phyloP scores from a whole-genome alignment of 2,113 vertebrate genomes.

The Noctilio leporinus region DNA sequence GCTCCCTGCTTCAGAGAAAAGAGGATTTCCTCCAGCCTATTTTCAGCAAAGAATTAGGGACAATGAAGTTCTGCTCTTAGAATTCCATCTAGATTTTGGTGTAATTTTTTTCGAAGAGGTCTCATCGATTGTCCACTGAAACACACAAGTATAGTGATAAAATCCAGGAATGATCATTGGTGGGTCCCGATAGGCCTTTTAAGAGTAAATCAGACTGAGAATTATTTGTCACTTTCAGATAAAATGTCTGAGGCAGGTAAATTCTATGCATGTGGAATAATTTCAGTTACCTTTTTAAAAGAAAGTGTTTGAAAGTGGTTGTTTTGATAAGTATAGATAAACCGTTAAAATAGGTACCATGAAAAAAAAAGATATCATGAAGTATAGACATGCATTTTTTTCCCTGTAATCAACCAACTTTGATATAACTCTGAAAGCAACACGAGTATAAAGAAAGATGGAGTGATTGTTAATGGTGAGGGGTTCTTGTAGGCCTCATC shows the following conservation, averaged over 20 bases:
- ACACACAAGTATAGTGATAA: background rate
- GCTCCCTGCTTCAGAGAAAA: slow-evolving; percentile 76
- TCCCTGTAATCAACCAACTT: background rate
- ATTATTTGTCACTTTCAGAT: background rate
- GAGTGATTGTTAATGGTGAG: accelerated
- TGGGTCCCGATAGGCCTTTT: background rate
- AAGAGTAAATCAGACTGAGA: too few relatives aligned
- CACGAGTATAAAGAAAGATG: accelerated
- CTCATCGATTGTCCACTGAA: slow-evolving; percentile 49
- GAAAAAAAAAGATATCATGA: accelerated
- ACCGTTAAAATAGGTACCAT: accelerated
- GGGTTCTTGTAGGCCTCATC: background rate
- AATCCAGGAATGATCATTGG: background rate
- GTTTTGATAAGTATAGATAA: background rate
- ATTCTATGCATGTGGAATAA: too few relatives aligned
- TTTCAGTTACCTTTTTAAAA: too few relatives aligned
- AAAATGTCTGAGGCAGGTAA: background rate
- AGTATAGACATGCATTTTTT: accelerated
- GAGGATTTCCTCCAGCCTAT: slow-evolving; percentile 82
- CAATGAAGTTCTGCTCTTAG: slow-evolving; percentile 68
- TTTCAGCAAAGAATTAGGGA: slow-evolving; percentile 81
- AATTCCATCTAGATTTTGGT: slow-evolving; percentile 32
- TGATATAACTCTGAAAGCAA: background rate
- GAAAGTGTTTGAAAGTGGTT: background rate
- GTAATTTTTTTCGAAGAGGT: slow-evolving; percentile 51